Evolutionary conservation across 2,797 vertebrate species (phyloP).

Genomic region (Champsocephalus gunnari): DNA sequence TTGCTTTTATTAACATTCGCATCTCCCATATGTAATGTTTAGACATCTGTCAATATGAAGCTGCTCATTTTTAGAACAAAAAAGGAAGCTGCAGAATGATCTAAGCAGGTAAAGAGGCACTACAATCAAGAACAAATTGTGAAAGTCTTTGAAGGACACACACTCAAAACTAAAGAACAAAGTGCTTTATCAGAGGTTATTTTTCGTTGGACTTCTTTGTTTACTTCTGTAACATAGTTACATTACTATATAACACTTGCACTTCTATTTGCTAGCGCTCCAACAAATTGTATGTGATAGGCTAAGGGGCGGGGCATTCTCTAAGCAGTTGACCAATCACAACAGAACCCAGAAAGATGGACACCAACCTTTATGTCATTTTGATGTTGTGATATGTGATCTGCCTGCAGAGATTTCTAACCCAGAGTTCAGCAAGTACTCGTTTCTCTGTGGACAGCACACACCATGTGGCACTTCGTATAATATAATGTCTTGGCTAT

Average conservation of each 20-base stretch:
- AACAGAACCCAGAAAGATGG: not conserved
- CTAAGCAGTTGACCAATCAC: too few relatives aligned
- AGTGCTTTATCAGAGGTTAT: not conserved
- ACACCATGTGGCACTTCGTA: not conserved
- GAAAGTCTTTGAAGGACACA: not conserved
- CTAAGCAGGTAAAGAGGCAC: not conserved
- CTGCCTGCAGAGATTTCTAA: not conserved
- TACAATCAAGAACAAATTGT: not conserved
- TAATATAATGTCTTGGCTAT: not conserved
- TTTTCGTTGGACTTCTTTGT: not conserved
- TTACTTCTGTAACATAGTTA: too few relatives aligned
- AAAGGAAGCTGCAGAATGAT: not conserved
- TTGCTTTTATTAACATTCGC: conserved; percentile 47
- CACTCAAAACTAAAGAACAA: not conserved
- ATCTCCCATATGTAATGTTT: not conserved
- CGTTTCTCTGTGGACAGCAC: not conserved
- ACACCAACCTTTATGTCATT: not conserved
- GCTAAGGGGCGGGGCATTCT: too few relatives aligned
- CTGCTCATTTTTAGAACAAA: not conserved
- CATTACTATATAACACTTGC: too few relatives aligned
- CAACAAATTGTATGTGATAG: too few relatives aligned
- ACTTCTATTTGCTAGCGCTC: too few relatives aligned
- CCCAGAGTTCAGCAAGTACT: not conserved
- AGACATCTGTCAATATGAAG: not conserved
- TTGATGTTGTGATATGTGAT: conserved; percentile 4